Evolutionary conservation across 2,888 invertebrate species (phyloP), one percentile per base, ranked within the genome.

Genomic region (Napeogenes sylphis): DNA sequence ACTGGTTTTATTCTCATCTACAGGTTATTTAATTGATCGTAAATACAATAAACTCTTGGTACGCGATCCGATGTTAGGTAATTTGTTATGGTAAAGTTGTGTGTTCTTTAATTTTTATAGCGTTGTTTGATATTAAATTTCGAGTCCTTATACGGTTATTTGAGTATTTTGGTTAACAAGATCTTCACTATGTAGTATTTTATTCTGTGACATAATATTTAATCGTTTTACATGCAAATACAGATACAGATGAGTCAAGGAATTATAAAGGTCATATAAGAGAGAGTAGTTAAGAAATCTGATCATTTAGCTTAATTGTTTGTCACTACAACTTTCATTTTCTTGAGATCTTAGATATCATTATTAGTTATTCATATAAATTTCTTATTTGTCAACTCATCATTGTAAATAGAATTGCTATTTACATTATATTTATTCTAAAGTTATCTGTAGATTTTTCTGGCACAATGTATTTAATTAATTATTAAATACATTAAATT

Each of bases 1-100:
- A 69, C 75, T 71, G 74, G 73, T 72, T 68, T 64, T 71, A 80
- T 79, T 80, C 74, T 72, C 76, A 77, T 79, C 72, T 32, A 72
- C 69, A 70, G 69, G 68, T 59, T 69, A 59, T 70, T 75, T 75
- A 74, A 75, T 75, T 72, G 68, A 64, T 70, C 69, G 69, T 75
- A 71, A 76, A 75, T 66, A 71, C 63, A 71, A 69, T 69, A 66
- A 70, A 67, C 59, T 60, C 63, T 51, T 8, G 30, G 55, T 38
- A 55, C 38, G 12, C 55, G 47, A 35, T 60, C 35, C 12, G 35
- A 55, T 46, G 55, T 60, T 60, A 55, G 55, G 45, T 68, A 67
- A 59, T 66, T 64, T 61, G 60, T 61, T 59, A 54, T 54, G 55
- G 59, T 58, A 45, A 21, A 45, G 38, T 58, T 45, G 10, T 14